Evolutionary conservation across 1,140 invertebrate species (phyloP).

Genomic region (Penaeus indicus): DNA sequence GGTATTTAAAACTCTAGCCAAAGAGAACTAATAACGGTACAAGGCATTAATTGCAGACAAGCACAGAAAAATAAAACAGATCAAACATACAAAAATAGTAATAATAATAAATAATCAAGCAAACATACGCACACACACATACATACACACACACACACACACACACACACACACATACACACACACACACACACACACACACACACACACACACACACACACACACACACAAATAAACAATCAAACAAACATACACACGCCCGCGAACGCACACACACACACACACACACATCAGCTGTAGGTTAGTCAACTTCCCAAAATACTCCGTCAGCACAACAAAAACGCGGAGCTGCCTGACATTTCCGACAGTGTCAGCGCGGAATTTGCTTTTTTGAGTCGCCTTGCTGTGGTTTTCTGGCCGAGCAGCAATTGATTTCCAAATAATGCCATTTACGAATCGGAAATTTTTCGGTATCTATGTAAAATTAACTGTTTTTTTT

Average conservation of each 20-base stretch:
- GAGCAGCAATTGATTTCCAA: background rate
- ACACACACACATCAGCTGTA: background rate
- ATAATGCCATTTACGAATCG: background rate
- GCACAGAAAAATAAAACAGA: too few relatives aligned
- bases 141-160: background rate
- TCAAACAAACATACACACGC: conserved; percentile 39
- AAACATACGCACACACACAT: background rate
- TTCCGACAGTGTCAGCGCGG: conserved; percentile 45
- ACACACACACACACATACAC: conserved; percentile 13
- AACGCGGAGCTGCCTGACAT: conserved; percentile 34
- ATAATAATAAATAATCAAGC: background rate
- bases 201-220: conserved; percentile 33
- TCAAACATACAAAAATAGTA: background rate
- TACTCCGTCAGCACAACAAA: conserved; percentile 28
- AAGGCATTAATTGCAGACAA: too few relatives aligned
- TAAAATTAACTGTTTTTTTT: background rate
- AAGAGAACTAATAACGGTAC: too few relatives aligned
- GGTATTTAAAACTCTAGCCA: too few relatives aligned
- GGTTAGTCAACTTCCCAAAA: conserved; percentile 30
- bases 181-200: conserved; percentile 2
- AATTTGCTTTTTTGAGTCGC: conserved; percentile 20
- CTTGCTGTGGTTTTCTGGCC: background rate
- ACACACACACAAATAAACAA: background rate
- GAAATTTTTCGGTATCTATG: background rate
- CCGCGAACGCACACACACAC: conserved; percentile 45